Evolutionary conservation across 1,140 invertebrate genomes (phyloP).

Genomic region (Acromyrmex heyeri): DNA sequence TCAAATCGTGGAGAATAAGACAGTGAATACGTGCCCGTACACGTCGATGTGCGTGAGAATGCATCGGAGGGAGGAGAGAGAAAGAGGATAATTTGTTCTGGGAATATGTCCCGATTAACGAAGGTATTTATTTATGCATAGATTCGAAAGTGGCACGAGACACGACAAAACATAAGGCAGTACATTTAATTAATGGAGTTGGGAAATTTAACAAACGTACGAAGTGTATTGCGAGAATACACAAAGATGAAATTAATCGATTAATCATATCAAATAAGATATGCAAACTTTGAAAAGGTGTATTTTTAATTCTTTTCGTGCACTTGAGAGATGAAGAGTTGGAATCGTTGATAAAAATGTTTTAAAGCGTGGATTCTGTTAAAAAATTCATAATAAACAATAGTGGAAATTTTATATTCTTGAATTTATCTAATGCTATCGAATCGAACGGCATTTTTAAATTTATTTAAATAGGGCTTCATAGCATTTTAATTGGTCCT

Average conservation of each 20-base stretch:
- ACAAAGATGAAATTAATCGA: constrained; percentile 38
- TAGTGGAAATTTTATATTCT: background rate
- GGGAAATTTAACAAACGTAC: constrained; percentile 1
- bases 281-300: background rate
- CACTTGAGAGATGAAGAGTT: background rate
- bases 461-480: too few species aligned
- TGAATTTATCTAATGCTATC: background rate
- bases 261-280: constrained; percentile 28
- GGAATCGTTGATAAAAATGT: background rate
- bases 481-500: too few species aligned
- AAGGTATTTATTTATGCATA: constrained; percentile 3
- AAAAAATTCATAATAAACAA: background rate
- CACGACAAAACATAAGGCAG: constrained; percentile 7
- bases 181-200: constrained; percentile 39
- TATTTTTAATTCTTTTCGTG: background rate
- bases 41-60: constrained; percentile 5
- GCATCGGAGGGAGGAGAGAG: constrained; percentile 7
- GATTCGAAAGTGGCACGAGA: constrained; percentile 40
- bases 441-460: background rate
- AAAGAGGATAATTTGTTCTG: constrained; percentile 41
- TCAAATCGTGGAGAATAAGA: constrained; percentile 50
- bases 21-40: constrained; percentile 3
- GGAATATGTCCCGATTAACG: constrained; percentile 28
- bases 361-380: background rate
- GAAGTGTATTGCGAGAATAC: background rate